Evolutionary conservation across 2,888 invertebrate species (phyloP).

Genomic region (Mantis religiosa): DNA sequence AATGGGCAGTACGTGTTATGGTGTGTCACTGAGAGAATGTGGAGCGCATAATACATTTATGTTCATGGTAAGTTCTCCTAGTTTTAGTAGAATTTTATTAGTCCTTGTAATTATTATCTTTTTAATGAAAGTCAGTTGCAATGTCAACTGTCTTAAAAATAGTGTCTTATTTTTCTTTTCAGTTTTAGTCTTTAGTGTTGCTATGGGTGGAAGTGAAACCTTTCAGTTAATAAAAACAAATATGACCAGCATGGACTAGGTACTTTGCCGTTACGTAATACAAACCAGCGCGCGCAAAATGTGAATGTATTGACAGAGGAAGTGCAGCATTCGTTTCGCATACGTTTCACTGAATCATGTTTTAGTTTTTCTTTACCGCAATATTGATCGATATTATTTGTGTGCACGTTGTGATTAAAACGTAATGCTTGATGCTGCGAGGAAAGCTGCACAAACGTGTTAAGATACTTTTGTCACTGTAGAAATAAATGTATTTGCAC

Average conservation of each 20-base stretch:
- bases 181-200: neutral
- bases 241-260: neutral
- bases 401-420: neutral
- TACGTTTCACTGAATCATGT: neutral
- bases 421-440: neutral
- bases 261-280: neutral
- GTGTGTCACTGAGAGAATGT: neutral
- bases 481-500: too few species aligned
- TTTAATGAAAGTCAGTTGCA: neutral
- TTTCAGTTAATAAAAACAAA: neutral
- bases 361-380: neutral
- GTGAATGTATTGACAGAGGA: neutral
- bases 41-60: neutral
- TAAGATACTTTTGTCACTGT: too few species aligned
- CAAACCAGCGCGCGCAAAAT: slow-evolving; percentile 9
- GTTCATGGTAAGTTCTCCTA: neutral
- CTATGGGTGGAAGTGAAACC: neutral
- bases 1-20: neutral
- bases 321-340: neutral
- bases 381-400: neutral
- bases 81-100: neutral
- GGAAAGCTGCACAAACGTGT: neutral
- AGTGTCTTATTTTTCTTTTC: neutral
- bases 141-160: neutral
- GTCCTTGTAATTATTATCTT: neutral